Base-by-base conservation (phyloP, 2,797 vertebrate species). In the Sebastes itinus region DNA sequence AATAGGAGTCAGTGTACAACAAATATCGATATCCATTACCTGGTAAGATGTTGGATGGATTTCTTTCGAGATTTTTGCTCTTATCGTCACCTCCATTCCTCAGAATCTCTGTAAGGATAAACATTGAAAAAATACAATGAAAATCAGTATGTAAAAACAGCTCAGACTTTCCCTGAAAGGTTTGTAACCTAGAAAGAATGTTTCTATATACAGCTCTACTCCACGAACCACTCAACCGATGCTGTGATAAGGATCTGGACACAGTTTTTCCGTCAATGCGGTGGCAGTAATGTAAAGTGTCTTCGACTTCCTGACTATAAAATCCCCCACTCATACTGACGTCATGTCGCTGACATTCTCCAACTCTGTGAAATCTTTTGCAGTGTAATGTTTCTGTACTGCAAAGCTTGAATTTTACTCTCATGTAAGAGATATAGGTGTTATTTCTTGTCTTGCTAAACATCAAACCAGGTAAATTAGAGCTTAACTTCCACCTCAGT, bases 31-130 rank as follows among this genome's bases (percentile, higher is more conserved):
- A 23, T 32, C 1, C 4, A 3, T 93, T 92, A 99, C 98, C 98
- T 22, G 98, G 98, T 82, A 97, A 94, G 87, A 99, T 97, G 86
- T 98, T 99, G 0, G 97, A 97, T 27, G 97, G 96, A 88, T 97
- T 99, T 75, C 97, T 95, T 84, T 99, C 98, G 0, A 95, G 81
- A 79, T 89, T 96, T 94, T 98, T 99, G 88, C 90, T 93, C 88
- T 98, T 99, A 63, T 99, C 98, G 16, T 99, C 97, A 32, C 75
- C 94, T 83, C 96, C 96, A 65, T 94, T 97, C 93, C 85, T 97
- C 69, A 78, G 82, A 56, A 89, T 76, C 56, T 96, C 96, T 96
- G 76, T 13, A 7, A 69, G 13, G 13, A 58, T 10, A 79, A 2
- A 72, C 7, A 73, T n/a, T 23, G 20, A 22, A 66, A 67, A 67